phyloP scores from a whole-genome alignment of 1,140 invertebrate genomes.

The Rhyacophila brunnea region DNA sequence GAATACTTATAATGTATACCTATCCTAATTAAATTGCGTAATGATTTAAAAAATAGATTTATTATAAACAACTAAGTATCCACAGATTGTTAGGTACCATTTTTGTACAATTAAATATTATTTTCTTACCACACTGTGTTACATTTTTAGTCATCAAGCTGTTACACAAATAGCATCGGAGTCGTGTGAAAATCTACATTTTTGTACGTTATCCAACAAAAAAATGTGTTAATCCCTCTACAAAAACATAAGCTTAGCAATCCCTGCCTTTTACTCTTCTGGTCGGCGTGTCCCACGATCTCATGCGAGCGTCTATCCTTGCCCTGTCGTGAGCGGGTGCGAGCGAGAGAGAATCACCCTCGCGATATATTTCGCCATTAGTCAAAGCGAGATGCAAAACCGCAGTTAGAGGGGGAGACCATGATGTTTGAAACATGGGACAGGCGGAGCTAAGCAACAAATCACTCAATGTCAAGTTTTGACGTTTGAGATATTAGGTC shows the following conservation, averaged over 20 bases:
- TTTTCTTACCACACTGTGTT: too few relatives aligned
- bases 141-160: too few relatives aligned
- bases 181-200: too few relatives aligned
- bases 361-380: not conserved
- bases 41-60: too few relatives aligned
- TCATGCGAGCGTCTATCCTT: slow-evolving; percentile 12
- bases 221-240: too few relatives aligned
- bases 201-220: too few relatives aligned
- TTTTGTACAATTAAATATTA: too few relatives aligned
- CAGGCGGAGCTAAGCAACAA: slow-evolving; percentile 58
- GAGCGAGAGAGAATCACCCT: slow-evolving; percentile 15
- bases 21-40: too few relatives aligned
- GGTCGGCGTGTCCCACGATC: slow-evolving; percentile 24
- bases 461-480: slow-evolving; percentile 59
- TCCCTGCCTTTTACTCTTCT: slow-evolving; percentile 16
- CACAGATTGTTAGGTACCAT: too few relatives aligned
- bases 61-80: too few relatives aligned
- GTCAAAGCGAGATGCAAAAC: slow-evolving; percentile 40
- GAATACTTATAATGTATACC: too few relatives aligned
- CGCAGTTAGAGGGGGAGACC: slow-evolving; percentile 41
- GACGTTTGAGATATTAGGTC: slow-evolving; percentile 58
- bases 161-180: too few relatives aligned
- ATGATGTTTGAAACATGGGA: slow-evolving; percentile 58
- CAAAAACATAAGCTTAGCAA: slow-evolving; percentile 1
- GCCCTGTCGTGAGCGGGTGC: slow-evolving; percentile 26